Evolutionary conservation across 1,140 invertebrate genomes (phyloP), one percentile per base, ranked within the genome.

Genomic region (Uloborus diversus): DNA sequence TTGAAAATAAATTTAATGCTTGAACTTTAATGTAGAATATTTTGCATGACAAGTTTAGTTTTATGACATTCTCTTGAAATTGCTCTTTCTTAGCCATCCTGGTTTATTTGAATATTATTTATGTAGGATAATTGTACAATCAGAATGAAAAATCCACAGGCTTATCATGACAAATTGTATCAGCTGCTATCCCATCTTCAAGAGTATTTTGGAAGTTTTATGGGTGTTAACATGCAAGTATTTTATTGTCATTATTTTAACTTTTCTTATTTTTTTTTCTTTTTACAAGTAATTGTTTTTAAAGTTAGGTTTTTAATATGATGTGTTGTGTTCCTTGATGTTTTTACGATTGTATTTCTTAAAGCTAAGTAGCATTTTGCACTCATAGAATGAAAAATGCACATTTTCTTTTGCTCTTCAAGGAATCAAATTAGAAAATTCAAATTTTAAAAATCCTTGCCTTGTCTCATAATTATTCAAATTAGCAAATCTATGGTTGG

Each of bases 111-210:
- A 23, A 73, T 56, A n/a, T 59, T 66, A 59, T 75, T 57, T 68
- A 83, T 85, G 28, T 82, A 88, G 78, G 94, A 95, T 85, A 95
- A 95, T 0, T 97, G 95, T 85, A 97, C 95, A 81, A 88, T 99
- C 23, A 90, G 97, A 69, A 87, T 99, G 82, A 86, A 99, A 13
- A 99, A 99, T 88, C 98, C 98, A 3, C 97, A 97, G 84, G 94
- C 93, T 0, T 99, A 94, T 85, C 90, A 94, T 64, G 83, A 87
- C 53, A 86, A 85, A 80, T 86, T 92, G 11, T 90, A 90, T 88
- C 88, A 89, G 70, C 82, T 92, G 4, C 89, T 90, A 80, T 89
- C 93, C n/a, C 90, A 90, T 11, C 86, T 99, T 61, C 97, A 99
- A 88, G 97, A 99, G 87, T 94, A 91, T 85, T 98, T 99, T 85